Conservation (phyloP, 2,113 vertebrate species). For the Mobula hypostoma region DNA sequence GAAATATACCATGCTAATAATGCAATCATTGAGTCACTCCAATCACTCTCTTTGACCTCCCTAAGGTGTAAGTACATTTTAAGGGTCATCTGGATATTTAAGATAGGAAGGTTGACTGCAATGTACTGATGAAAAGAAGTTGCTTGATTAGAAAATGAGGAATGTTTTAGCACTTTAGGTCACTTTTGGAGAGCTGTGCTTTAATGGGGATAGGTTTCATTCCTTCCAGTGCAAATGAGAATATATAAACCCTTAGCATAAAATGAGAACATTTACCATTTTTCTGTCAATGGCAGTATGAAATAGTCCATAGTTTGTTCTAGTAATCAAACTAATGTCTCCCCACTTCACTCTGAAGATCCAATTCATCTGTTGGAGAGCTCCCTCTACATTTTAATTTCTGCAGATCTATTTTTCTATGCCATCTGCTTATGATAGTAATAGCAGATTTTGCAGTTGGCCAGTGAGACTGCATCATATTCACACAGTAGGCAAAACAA, state of each 20-base stretch:
- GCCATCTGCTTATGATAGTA: background rate
- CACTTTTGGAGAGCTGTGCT: background rate
- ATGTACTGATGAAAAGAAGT: background rate
- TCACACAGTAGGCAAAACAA: background rate
- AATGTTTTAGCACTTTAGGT: background rate
- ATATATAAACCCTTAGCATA: background rate
- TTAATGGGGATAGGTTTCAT: background rate
- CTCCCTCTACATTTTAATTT: background rate
- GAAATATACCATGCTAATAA: slow-evolving; percentile 49
- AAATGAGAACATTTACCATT: background rate
- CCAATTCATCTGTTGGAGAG: background rate
- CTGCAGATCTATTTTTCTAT: background rate
- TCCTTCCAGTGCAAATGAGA: background rate
- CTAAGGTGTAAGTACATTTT: slow-evolving; percentile 44
- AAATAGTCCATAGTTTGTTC: background rate
- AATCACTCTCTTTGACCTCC: slow-evolving; percentile 34
- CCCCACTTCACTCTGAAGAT: background rate
- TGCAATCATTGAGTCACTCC: slow-evolving; percentile 48
- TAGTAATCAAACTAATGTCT: background rate
- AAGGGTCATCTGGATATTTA: slow-evolving; percentile 39
- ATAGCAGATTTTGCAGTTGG: background rate
- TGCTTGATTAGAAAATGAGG: background rate
- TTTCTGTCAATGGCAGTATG: background rate
- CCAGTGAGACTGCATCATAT: background rate
- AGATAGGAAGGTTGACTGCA: background rate